Conservation (phyloP, 37 sponge, comb jelly and placozoan genomes). For the Spongilla lacustris region DNA sequence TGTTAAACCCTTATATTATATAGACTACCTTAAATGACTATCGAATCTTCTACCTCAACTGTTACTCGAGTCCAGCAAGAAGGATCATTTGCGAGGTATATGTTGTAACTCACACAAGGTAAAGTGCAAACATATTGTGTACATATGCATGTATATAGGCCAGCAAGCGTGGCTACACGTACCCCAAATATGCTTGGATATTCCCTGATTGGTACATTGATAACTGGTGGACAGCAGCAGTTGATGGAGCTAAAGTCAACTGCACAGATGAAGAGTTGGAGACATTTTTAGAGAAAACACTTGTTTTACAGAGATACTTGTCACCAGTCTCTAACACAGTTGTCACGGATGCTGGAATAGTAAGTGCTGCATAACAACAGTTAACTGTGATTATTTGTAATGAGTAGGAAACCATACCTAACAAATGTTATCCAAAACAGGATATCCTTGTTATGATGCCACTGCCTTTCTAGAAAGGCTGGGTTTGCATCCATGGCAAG, state of each 20-base stretch:
- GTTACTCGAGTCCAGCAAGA: conserved; percentile 20
- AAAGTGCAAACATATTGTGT: no score
- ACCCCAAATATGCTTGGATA: conserved; percentile 46
- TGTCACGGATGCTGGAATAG: not conserved
- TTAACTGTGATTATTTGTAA: no score
- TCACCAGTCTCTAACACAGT: not conserved
- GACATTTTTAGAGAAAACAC: not conserved
- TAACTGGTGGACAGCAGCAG: conserved; percentile 31
- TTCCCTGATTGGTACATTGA: conserved; percentile 24
- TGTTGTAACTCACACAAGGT: no score
- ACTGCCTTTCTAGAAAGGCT: no score
- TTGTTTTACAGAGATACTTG: not conserved
- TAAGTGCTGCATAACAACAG: not conserved
- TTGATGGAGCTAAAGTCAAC: not conserved
- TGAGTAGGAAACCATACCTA: no score
- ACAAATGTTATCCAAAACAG: no score
- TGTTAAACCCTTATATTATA: not conserved
- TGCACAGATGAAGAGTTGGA: conserved; percentile 19
- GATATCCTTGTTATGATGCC: no score
- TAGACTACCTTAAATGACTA: not conserved
- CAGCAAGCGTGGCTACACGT: not conserved
- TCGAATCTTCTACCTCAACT: conserved; percentile 24
- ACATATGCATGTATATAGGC: conserved; percentile 8
- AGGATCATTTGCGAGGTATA: conserved; percentile 27
- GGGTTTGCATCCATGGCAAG: no score